These are phyloP conservation scores for Andricus grossulariae DNA, from an alignment of 1,140 invertebrate genomes.

Conservation along the genomic window DNA sequence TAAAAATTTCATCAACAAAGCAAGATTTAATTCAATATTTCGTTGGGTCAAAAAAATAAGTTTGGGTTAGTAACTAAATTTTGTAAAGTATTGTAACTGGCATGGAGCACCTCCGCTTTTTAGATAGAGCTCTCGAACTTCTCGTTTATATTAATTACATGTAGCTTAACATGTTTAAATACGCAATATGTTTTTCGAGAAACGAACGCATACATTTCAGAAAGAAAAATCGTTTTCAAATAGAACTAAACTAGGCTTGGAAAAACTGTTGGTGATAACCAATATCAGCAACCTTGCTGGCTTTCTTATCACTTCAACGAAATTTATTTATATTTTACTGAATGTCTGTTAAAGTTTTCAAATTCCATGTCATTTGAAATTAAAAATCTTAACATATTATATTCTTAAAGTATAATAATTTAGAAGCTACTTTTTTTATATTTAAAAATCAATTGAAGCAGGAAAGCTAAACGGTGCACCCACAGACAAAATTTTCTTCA, in stretches of 20 bases:
- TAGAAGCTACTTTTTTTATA: too few relatives aligned
- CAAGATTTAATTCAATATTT: too few relatives aligned
- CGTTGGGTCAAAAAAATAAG: too few relatives aligned
- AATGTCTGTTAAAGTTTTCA: background rate
- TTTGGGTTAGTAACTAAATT: too few relatives aligned
- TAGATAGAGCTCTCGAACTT: background rate
- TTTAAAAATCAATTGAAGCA: too few relatives aligned
- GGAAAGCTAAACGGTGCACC: too few relatives aligned
- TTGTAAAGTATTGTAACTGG: too few relatives aligned
- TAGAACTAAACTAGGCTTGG: slow-evolving; percentile 7
- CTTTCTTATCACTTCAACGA: background rate
- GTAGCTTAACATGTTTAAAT: background rate
- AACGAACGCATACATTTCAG: background rate
- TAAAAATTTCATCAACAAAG: too few relatives aligned
- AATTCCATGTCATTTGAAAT: background rate
- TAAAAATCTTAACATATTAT: background rate
- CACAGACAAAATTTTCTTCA: too few relatives aligned
- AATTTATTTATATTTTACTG: background rate
- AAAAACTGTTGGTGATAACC: slow-evolving; percentile 8
- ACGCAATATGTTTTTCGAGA: slow-evolving; percentile 9
- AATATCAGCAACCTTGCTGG: slow-evolving; percentile 5
- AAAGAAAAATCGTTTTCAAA: background rate
- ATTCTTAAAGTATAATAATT: too few relatives aligned
- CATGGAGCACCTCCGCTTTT: background rate
- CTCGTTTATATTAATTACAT: background rate